Base-by-base conservation (phyloP, 2,888 invertebrate species). In the Tyria jacobaeae region DNA sequence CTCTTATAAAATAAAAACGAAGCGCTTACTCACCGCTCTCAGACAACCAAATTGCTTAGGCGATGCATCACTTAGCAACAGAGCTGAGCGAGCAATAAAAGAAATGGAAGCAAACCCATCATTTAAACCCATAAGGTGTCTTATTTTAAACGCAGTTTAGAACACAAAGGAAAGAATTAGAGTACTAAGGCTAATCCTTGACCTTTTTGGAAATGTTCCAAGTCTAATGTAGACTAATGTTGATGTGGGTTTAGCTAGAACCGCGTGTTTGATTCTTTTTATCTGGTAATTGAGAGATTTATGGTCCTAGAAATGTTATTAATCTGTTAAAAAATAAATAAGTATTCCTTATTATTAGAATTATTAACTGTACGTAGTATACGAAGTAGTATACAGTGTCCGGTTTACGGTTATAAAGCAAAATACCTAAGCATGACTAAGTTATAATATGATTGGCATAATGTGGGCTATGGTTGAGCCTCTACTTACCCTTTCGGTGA, bases 151-250 rank as follows among this genome's bases (percentile, higher is more conserved):
- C 55, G 48, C 68, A 68, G 35, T 73, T 75, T 68, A 58, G 62
- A 62, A 53, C 60, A 74, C 64, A 76, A 75, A 76, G 60, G 60
- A 66, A 76, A 62, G 54, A 74, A 76, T 63, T 67, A 62, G 66
- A 68, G 62, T 60, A 64, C 68, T 63, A 54, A 63, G 58, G 54
- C 56, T 66, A 71, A 71, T 64, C 75, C 75, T 76, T 75, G 75
- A 75, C 75, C 75, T 74, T 76, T 71, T 75, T 75, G 75, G 75
- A 74, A 60, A 50, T 27, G 60, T 67, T 74, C 75, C 75, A 76
- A 64, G 25, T 51, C 58, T 66, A 65, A 73, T 44, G 17, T 67
- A 73, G 65, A 64, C 59, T 41, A 66, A 65, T 51, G 39, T 66
- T 55, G 59, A 60, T 70, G 37, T 63, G 52, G 31, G 50, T 44